phyloP scores from a whole-genome alignment of 1,140 invertebrate genomes.

The Campoletis sonorensis region DNA sequence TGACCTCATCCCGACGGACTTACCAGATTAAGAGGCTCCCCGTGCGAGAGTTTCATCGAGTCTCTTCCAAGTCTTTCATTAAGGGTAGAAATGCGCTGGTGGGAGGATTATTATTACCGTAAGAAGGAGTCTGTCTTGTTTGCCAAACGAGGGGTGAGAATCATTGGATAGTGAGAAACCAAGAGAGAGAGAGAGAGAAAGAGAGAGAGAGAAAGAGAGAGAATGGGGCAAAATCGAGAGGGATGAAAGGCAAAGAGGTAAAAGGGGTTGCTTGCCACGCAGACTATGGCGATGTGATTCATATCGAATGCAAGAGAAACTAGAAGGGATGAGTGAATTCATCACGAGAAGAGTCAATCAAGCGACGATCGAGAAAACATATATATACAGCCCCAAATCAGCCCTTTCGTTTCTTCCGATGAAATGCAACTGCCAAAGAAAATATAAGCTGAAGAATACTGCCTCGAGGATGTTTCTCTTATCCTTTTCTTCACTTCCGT shows the following conservation, averaged over 20 bases:
- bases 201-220: neutral
- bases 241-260: slow-evolving; percentile 58
- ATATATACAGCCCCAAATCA: neutral
- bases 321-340: slow-evolving; percentile 41
- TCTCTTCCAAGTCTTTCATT: slow-evolving; percentile 70
- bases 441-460: neutral
- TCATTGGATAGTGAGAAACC: slow-evolving; percentile 6
- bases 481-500: neutral
- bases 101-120: slow-evolving; percentile 67
- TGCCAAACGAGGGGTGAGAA: slow-evolving; percentile 66
- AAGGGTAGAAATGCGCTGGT: slow-evolving; percentile 53
- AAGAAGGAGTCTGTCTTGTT: slow-evolving; percentile 66
- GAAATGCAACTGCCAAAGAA: neutral
- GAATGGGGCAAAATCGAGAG: slow-evolving; percentile 43
- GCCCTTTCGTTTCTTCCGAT: neutral
- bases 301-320: slow-evolving; percentile 46
- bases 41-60: slow-evolving; percentile 69
- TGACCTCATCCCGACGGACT: slow-evolving; percentile 61
- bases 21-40: slow-evolving; percentile 67
- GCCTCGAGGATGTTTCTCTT: neutral
- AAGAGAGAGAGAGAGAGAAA: neutral
- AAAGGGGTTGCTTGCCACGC: slow-evolving; percentile 56
- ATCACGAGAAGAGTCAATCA: slow-evolving; percentile 50
- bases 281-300: slow-evolving; percentile 58
- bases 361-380: slow-evolving; percentile 41